Base-by-base conservation (phyloP, 1,140 invertebrate species). In the Cecropterus lyciades region DNA sequence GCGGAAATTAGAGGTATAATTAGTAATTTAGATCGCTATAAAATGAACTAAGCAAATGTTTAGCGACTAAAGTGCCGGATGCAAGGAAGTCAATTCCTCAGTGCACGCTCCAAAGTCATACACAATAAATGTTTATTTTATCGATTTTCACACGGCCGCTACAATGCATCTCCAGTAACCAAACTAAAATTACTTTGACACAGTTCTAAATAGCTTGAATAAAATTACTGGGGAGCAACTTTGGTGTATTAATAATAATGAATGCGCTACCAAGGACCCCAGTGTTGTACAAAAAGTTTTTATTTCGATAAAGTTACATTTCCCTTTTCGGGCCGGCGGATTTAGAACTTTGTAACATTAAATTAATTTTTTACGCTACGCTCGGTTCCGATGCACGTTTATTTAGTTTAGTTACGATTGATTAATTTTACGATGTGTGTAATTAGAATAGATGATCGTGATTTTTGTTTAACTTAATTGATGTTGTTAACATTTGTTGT, bases 41-140 rank as follows among this genome's bases (percentile, higher is more conserved):
- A 52, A 37, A 52, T 16, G 7, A 15, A 48, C 27, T 14, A 9
- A 63, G 46, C 60, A 65, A 49, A 57, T 57, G 30, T 66, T 64
- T 49, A 37, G 1, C n/a, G 10, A 17, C 6, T 16, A 11, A 62
- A 49, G 45, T 49, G 27, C 57, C 11, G 48, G 10, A n/a, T 24
- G 45, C 13, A 59, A 73, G 57, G 65, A 70, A 77, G 65, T 68
- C 72, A 74, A 70, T 82, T 73, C 56, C 60, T 68, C 48, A 56
- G 51, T 71, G 71, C 66, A 72, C 52, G 65, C 56, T 70, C 40
- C 75, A 70, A 72, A 77, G 72, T 79, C 72, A 67, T 75, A 69
- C 72, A 77, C 76, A 75, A 79, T 87, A 82, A 91, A 87, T 89
- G 80, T 91, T 89, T 91, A 89, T 91, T 89, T 81, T 89, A 91